Evolutionary conservation across 1,140 invertebrate species (phyloP).

Genomic region (Nomia melanderi): DNA sequence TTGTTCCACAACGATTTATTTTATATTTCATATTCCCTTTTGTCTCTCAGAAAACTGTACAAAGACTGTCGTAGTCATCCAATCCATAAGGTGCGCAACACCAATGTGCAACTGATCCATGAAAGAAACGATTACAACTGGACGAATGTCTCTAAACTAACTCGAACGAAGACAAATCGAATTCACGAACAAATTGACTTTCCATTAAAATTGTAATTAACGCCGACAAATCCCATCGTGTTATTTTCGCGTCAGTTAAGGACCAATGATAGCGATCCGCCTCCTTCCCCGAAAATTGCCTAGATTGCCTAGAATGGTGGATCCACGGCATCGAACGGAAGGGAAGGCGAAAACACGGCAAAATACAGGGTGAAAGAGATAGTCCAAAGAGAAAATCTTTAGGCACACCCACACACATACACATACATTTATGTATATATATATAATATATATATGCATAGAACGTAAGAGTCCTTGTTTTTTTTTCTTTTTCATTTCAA

Average conservation of each 20-base stretch:
- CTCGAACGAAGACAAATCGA: too few species aligned
- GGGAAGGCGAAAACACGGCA: conserved; percentile 39
- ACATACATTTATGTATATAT: conserved; percentile 67
- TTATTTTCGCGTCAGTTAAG: conserved; percentile 18
- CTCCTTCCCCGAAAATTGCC: conserved; percentile 25
- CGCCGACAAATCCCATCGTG: background rate
- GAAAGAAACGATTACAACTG: too few species aligned
- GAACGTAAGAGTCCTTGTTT: conserved; percentile 57
- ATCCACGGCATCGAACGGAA: conserved; percentile 44
- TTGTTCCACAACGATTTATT: too few species aligned
- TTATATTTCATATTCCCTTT: too few species aligned
- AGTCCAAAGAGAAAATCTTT: conserved; percentile 63
- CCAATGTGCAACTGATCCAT: too few species aligned
- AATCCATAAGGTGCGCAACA: too few species aligned
- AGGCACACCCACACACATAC: conserved; percentile 68
- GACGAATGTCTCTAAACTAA: too few species aligned
- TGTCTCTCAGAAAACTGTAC: too few species aligned
- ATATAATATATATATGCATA: conserved; percentile 61
- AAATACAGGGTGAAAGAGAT: conserved; percentile 64
- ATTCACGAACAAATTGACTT: too few species aligned
- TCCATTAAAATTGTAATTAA: too few species aligned
- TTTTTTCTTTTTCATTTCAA: background rate
- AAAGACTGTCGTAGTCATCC: too few species aligned
- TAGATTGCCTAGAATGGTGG: conserved; percentile 10
- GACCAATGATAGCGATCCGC: conserved; percentile 16